Base-by-base conservation (phyloP, 2,888 invertebrate genomes). In the Brenthis daphne region DNA sequence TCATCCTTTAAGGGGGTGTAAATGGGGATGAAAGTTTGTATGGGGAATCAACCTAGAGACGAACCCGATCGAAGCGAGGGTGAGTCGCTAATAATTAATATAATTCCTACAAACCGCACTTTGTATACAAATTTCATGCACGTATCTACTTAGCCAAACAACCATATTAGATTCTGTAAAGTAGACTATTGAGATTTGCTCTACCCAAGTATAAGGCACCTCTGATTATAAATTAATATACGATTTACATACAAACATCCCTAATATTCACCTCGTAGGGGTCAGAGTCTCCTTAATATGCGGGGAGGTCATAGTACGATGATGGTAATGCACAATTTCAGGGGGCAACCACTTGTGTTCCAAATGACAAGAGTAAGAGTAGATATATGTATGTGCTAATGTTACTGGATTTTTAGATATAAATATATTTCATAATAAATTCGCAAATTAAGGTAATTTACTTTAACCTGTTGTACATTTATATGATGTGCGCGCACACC, bases 301-400 rank as follows among this genome's bases (percentile, higher is more conserved):
- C 78, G 78, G 73, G 79, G 83, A 84, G 85, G 85, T 84, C 85
- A 83, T 80, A 77, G 83, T 75, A 83, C 85, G 84, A 85, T 87
- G 88, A 86, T 87, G 85, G 86, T 87, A 88, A 90, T 91, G 85
- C 85, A 86, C 86, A 89, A 88, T 90, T 89, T 90, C 89, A 90
- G 82, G 87, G 89, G 83, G 80, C 85, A 85, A 83, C 82, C 66
- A 6, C 16, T 72, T 54, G 75, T 75, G 80, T 80, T 57, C 2
- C 57, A 80, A 79, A 73, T 37, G 0, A 77, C 0, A 53, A 71
- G 77, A 74, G 29, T 14, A 74, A 54, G 14, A 0, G 8, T 47
- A 13, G n/a, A 12, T 3, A 29, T 2, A 8, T 6, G 6, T 51
- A 14, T 16, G 14, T 53, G n/a, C 29, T 29, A 29, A 29, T 29